Conservation (phyloP, 2,797 vertebrate genomes). For the Pristis pectinata region DNA sequence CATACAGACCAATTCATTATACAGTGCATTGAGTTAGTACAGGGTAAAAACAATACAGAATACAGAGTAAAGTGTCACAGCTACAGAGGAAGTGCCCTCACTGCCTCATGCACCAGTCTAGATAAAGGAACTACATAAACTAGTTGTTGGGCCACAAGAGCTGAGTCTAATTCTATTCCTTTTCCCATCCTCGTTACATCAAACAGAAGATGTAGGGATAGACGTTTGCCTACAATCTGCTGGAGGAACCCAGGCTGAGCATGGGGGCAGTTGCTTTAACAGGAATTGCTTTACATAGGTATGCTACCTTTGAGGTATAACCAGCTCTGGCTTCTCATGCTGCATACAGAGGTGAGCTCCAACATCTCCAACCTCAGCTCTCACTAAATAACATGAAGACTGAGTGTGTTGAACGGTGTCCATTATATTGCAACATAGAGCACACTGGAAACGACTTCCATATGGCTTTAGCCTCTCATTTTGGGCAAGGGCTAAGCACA, state of each 20-base stretch:
- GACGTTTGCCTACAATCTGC: background rate
- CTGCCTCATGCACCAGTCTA: background rate
- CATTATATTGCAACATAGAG: background rate
- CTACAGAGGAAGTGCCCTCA: too few relatives aligned
- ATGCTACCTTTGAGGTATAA: background rate
- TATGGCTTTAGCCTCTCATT: background rate
- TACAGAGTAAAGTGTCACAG: too few relatives aligned
- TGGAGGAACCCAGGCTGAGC: too few relatives aligned
- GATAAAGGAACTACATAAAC: background rate
- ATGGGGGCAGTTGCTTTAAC: background rate
- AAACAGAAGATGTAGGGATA: background rate
- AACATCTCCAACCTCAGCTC: background rate
- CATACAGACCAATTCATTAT: too few relatives aligned
- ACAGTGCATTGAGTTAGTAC: too few relatives aligned
- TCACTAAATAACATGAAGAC: background rate
- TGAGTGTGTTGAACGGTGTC: background rate
- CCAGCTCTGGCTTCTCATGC: background rate
- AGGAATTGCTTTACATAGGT: background rate
- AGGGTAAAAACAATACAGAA: too few relatives aligned
- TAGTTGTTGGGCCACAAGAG: background rate
- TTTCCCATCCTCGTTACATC: too few relatives aligned
- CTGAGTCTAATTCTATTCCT: background rate
- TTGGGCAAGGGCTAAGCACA: background rate
- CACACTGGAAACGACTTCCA: background rate
- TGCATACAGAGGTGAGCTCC: background rate